Evolutionary conservation across 2,113 vertebrate genomes (phyloP), one percentile per base, ranked within the genome.

Genomic region (Dissostichus mawsoni): DNA sequence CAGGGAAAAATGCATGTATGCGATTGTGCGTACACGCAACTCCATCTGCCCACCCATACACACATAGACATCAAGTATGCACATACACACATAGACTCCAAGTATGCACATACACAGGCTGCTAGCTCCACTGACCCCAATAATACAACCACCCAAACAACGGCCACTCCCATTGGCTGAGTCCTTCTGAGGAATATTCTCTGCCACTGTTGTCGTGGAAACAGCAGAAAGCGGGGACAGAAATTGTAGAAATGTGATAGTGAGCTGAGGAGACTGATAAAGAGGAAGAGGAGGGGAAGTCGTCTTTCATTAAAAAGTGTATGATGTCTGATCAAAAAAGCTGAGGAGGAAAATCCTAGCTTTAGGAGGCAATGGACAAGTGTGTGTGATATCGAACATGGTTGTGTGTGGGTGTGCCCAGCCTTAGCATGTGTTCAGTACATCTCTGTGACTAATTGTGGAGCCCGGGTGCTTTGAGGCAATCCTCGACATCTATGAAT

Each of bases 131-230:
- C 89, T 93, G 88, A 93, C 93, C 92, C 90, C 56, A 78, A 92
- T 92, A 83, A 83, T 74, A 71, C 71, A 85, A 76, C 59, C 81
- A 88, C 84, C 83, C 83, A 89, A 92, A 84, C 83, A 86, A 89
- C 75, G 67, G 79, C 80, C 70, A 45, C 83, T 53, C 77, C 89
- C 68, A 91, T 90, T 94, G 92, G 94, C 87, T 89, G 83, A 80
- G 61, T 64, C 74, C 72, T 83, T 74, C 69, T 77, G 55, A 78
- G 87, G 84, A 90, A 87, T 84, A 89, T 91, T 91, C 80, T 92
- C 94, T 90, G 86, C 92, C 93, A 81, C 90, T 93, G 93, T 94
- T 92, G 94, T 93, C 93, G 83, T 94, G 92, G 94, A 94, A 94
- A 95, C 93, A 90, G 93, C 87, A 89, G 90, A 89, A 76, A 85